Evolutionary conservation across 2,797 vertebrate species (phyloP).

Genomic region (Hippocampus kuda): DNA sequence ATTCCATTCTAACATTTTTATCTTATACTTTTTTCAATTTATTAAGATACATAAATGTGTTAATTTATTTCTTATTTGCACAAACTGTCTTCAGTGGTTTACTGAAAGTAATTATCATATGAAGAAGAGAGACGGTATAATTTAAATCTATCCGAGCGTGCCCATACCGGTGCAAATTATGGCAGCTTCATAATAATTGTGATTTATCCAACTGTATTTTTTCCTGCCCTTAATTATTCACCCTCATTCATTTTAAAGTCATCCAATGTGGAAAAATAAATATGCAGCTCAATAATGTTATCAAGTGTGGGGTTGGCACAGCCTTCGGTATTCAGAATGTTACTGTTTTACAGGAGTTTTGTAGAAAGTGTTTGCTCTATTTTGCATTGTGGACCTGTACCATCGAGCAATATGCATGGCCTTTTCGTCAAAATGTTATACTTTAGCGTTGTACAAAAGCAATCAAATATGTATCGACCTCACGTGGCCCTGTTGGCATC

Average conservation of each 20-base stretch:
- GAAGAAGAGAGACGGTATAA: conserved; percentile 48
- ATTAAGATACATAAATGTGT: conserved; percentile 11
- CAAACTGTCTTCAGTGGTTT: conserved; percentile 21
- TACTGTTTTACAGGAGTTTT: conserved; percentile 12
- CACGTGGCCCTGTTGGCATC: conserved; percentile 44
- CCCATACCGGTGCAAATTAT: conserved; percentile 33
- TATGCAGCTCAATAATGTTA: conserved; percentile 18
- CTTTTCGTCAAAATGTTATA: neutral
- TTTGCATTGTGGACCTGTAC: neutral
- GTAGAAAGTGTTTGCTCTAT: neutral
- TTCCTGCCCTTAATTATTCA: conserved; percentile 41
- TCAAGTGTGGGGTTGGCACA: conserved; percentile 5
- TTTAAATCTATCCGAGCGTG: conserved; percentile 49
- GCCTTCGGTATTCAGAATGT: conserved; percentile 12
- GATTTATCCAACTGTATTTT: conserved; percentile 51
- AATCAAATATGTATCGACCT: conserved; percentile 25
- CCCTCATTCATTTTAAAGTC: conserved; percentile 3
- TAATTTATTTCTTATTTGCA: conserved; percentile 23
- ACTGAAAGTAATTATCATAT: conserved; percentile 43
- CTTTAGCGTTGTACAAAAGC: neutral
- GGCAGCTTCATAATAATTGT: conserved; percentile 55
- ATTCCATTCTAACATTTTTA: neutral
- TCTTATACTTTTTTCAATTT: too few species aligned
- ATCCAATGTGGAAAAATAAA: conserved; percentile 6
- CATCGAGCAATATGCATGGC: neutral